A percentile compares a stretch with the other conserved stretches of the same genome.
Conservation (phyloP, 2,888 invertebrate genomes). For the Troides oblongomaculatus region DNA sequence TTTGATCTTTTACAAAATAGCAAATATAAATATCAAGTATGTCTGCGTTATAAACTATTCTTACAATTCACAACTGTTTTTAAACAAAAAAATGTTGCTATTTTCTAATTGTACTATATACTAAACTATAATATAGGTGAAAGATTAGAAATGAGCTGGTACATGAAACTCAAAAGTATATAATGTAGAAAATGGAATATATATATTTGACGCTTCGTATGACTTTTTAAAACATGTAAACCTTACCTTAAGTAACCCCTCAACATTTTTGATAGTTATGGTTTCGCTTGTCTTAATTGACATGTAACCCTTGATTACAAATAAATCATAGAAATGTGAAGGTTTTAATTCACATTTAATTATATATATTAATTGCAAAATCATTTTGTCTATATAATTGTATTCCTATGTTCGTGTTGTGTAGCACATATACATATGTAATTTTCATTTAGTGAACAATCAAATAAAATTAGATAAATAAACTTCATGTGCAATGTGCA, state of each 20-base stretch:
- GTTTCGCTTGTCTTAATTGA: constrained; percentile 3
- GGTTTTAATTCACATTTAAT: constrained; percentile 8
- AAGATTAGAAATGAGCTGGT: too few relatives aligned
- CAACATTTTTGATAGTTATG: not conserved
- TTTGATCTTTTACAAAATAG: too few relatives aligned
- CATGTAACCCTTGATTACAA: constrained; percentile 1
- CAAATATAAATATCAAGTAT: too few relatives aligned
- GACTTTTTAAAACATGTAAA: not conserved
- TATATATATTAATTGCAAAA: constrained; percentile 9
- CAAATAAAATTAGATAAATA: constrained; percentile 16
- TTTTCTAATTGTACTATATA: too few relatives aligned
- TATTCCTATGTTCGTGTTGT: constrained; percentile 6
- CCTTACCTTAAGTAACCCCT: not conserved
- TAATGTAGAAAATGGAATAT: not conserved
- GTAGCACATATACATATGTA: not conserved
- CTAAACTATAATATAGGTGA: too few relatives aligned
- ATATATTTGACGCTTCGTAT: not conserved
- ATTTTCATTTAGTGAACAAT: not conserved
- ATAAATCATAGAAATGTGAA: constrained; percentile 24
- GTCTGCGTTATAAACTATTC: too few relatives aligned
- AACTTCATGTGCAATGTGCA: constrained; percentile 26
- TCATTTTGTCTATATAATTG: constrained; percentile 8
- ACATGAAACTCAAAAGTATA: too few relatives aligned
- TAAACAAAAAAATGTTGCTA: too few relatives aligned
- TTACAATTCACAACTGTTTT: too few relatives aligned